phyloP scores from a whole-genome alignment of 2,888 invertebrate genomes.

The Ellobium chinense region DNA sequence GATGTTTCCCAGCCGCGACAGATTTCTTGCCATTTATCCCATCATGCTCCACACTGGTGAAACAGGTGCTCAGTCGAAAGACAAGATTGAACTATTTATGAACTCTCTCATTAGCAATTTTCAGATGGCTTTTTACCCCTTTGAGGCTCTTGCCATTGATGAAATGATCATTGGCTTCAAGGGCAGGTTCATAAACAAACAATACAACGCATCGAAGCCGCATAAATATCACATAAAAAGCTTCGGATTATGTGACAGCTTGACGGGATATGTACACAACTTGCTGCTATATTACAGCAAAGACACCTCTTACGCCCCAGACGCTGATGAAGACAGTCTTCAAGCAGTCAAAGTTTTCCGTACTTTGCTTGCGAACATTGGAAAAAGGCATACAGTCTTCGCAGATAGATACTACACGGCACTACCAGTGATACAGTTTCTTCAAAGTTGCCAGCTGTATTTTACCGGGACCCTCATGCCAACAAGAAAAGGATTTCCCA shows the following conservation, averaged over 20 bases:
- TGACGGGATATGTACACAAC: background rate
- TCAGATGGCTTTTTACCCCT: constrained; percentile 22
- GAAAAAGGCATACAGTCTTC: background rate
- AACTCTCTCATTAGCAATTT: background rate
- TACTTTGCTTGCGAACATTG: background rate
- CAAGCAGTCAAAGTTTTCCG: constrained; percentile 2
- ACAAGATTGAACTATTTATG: constrained; percentile 6
- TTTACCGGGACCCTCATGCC: background rate
- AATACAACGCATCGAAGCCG: background rate
- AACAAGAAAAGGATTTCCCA: background rate
- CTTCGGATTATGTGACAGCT: constrained; percentile 2
- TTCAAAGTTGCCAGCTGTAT: background rate
- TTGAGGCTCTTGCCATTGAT: background rate
- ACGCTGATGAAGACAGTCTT: background rate
- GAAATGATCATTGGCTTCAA: constrained; percentile 24
- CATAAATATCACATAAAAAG: constrained; percentile 1
- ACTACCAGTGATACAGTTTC: background rate
- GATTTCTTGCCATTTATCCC: background rate
- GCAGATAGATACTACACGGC: constrained; percentile 8
- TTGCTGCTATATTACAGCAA: background rate
- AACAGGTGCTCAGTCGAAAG: background rate
- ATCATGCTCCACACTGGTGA: constrained; percentile 10
- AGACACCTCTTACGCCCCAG: background rate
- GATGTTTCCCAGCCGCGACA: constrained; percentile 2
- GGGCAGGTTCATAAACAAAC: constrained; percentile 14